A percentile compares a stretch with the other conserved stretches of the same genome.
Evolutionary conservation across 2,888 invertebrate species (phyloP).

Genomic region (Ommatoiulus sabulosus): DNA sequence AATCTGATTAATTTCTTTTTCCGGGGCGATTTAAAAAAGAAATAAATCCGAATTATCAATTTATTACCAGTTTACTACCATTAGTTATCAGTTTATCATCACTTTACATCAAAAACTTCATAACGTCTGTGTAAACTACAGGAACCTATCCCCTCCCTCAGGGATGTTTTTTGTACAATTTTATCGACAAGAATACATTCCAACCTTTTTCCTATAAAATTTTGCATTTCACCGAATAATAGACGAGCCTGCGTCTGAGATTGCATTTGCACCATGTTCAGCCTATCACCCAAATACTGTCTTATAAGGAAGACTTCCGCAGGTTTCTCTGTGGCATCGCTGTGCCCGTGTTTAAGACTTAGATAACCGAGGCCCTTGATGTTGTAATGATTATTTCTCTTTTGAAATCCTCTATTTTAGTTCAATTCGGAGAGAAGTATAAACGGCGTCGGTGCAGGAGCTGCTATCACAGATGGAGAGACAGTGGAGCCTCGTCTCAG

Average conservation of each 20-base stretch:
- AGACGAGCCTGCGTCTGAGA: background rate
- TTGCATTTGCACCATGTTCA: background rate
- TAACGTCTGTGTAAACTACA: no score
- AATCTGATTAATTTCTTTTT: background rate
- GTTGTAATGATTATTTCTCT: slow-evolving; percentile 28
- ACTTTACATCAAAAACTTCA: no score
- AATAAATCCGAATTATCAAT: background rate
- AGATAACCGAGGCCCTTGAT: background rate
- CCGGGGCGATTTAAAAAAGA: no score
- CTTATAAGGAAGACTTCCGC: background rate
- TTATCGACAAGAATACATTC: background rate
- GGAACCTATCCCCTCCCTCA: background rate
- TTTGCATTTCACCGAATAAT: background rate
- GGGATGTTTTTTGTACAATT: background rate
- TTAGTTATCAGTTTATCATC: no score
- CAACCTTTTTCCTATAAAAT: background rate
- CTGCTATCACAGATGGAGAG: slow-evolving; percentile 43
- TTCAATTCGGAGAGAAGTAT: slow-evolving; percentile 43
- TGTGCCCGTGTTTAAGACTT: background rate
- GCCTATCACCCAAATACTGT: slow-evolving; percentile 19
- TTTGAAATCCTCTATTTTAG: slow-evolving; percentile 36
- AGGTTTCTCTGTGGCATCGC: background rate
- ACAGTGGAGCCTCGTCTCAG: slow-evolving; percentile 24
- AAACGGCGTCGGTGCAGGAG: slow-evolving; percentile 40
- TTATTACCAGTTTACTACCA: background rate